phyloP scores from a whole-genome alignment of 2,888 invertebrate species.

The Bruchidius siliquastri region DNA sequence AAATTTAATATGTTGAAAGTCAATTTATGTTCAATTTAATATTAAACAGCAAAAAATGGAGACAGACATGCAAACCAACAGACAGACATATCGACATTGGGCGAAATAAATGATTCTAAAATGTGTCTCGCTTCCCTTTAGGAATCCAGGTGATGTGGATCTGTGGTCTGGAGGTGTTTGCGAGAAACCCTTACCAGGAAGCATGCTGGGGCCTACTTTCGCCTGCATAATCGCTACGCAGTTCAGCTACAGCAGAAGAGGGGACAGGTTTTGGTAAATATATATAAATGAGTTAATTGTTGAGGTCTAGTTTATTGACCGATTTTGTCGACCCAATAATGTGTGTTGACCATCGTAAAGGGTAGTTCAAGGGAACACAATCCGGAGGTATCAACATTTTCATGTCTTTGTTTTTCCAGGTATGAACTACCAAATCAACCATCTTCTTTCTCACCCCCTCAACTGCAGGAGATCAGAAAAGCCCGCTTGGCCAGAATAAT shows the following conservation, averaged over 20 bases:
- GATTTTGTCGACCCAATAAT: no score
- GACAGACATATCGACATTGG: no score
- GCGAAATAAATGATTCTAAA: no score
- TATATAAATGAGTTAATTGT: no score
- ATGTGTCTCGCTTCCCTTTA: no score
- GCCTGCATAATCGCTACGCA: slow-evolving; percentile 92
- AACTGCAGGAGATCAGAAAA: slow-evolving; percentile 78
- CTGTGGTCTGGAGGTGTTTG: slow-evolving; percentile 93
- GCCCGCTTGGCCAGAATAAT: slow-evolving; percentile 75
- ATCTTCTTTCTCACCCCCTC: slow-evolving; percentile 83
- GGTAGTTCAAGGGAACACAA: no score
- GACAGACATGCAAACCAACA: no score
- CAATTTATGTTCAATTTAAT: no score
- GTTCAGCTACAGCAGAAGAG: slow-evolving; percentile 81
- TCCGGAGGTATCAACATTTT: background rate
- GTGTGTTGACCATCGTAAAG: no score
- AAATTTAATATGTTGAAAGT: no score
- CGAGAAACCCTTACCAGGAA: slow-evolving; percentile 82
- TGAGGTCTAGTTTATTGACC: background rate
- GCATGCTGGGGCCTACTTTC: slow-evolving; percentile 91
- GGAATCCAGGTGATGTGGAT: slow-evolving; percentile 87
- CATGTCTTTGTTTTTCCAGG: slow-evolving; percentile 40
- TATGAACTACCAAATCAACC: slow-evolving; percentile 89
- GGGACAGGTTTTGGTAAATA: slow-evolving; percentile 81
- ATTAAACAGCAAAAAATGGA: no score